Conservation (phyloP, 2,888 invertebrate genomes). For the Synanthedon tipuliformis region DNA sequence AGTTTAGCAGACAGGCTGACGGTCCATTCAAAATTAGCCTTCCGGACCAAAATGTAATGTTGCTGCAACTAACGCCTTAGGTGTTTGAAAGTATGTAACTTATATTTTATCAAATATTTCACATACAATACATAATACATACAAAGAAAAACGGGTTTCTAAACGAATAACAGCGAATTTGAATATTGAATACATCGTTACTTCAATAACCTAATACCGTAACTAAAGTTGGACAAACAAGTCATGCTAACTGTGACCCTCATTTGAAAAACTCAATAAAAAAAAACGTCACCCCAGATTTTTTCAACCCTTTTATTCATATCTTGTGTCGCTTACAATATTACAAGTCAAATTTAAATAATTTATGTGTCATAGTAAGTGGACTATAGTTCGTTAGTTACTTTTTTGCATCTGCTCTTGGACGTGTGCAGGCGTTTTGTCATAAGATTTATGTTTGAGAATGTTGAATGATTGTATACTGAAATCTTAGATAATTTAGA, state of each 20-base stretch:
- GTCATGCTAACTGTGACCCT: slow-evolving; percentile 33
- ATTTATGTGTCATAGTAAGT: slow-evolving; percentile 46
- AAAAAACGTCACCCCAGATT: slow-evolving; percentile 59
- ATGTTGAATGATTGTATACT: background rate
- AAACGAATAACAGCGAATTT: slow-evolving; percentile 20
- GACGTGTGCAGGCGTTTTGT: slow-evolving; percentile 15
- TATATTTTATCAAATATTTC: too few relatives aligned
- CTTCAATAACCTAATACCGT: slow-evolving; percentile 42
- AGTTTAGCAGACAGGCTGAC: background rate
- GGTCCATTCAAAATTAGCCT: too few relatives aligned
- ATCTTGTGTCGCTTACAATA: slow-evolving; percentile 60
- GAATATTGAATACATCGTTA: slow-evolving; percentile 51
- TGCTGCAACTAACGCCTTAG: too few relatives aligned
- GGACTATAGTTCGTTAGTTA: slow-evolving; percentile 38
- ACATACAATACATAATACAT: too few relatives aligned
- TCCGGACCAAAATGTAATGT: too few relatives aligned
- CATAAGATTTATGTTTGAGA: slow-evolving; percentile 6
- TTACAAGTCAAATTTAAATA: slow-evolving; percentile 70
- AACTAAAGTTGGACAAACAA: slow-evolving; percentile 43
- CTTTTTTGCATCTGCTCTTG: slow-evolving; percentile 51
- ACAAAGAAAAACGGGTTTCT: too few relatives aligned
- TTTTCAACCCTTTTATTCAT: slow-evolving; percentile 66
- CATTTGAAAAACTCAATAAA: slow-evolving; percentile 24
- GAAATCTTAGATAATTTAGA: too few relatives aligned
- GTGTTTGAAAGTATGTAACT: too few relatives aligned